These are phyloP conservation scores for Berghia stephanieae DNA, from an alignment of 1,140 invertebrate genomes.

Conservation along the genomic window DNA sequence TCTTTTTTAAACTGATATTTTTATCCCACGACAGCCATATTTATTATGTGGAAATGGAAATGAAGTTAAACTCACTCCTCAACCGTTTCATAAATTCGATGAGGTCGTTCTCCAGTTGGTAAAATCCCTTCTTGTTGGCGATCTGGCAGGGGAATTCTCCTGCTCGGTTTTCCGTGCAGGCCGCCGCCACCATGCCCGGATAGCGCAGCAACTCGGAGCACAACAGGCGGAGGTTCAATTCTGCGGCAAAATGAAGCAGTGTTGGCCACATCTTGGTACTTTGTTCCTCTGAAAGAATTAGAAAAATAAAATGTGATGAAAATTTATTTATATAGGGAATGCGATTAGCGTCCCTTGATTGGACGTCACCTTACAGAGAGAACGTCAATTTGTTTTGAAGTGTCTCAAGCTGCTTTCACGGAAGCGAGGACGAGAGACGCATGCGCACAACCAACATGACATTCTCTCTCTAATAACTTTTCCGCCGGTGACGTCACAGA, in stretches of 20 bases:
- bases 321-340: too few species aligned
- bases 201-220: constrained; percentile 3
- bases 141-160: constrained; percentile 21
- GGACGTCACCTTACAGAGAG: too few species aligned
- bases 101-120: constrained; percentile 14
- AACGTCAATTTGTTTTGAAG: too few species aligned
- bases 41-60: too few species aligned
- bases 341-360: too few species aligned
- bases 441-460: too few species aligned
- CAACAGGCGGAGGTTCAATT: not conserved
- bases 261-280: not conserved
- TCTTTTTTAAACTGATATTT: too few species aligned
- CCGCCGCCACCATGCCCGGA: constrained; percentile 7
- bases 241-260: constrained; percentile 25
- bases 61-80: constrained; percentile 5
- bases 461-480: too few species aligned
- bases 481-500: too few species aligned
- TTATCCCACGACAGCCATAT: too few species aligned
- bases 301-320: not conserved
- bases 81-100: constrained; percentile 13
- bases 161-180: not conserved
- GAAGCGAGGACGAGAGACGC: too few species aligned
- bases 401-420: too few species aligned
- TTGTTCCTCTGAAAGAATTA: not conserved
- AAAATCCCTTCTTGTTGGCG: constrained; percentile 17